phyloP scores from a whole-genome alignment of 2,113 vertebrate genomes.

The Himantopus leucocephalus region DNA sequence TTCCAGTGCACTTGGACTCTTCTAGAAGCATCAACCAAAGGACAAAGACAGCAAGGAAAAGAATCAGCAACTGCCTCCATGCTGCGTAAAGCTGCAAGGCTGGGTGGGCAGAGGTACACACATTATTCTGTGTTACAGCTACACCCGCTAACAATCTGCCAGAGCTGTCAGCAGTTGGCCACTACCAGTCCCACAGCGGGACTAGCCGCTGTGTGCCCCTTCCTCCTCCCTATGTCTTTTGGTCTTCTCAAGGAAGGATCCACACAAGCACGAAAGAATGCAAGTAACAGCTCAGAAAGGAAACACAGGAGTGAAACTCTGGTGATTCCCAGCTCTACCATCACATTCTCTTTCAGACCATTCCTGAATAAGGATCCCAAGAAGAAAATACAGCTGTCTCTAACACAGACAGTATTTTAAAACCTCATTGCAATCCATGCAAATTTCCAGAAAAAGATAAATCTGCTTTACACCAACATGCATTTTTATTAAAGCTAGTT shows the following conservation, averaged over 20 bases:
- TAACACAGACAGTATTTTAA: not conserved
- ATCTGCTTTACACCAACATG: not conserved
- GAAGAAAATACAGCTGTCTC: not conserved
- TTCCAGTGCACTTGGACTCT: not conserved
- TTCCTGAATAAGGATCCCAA: not conserved
- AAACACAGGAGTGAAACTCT: not conserved
- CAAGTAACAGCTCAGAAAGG: not conserved
- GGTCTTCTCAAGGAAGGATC: not conserved
- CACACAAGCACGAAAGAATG: not conserved
- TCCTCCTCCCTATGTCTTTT: not conserved
- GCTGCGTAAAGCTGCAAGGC: not conserved
- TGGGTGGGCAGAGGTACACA: not conserved
- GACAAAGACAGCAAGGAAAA: not conserved
- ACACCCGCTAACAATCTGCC: not conserved
- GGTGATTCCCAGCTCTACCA: not conserved
- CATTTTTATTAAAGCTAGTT: not conserved
- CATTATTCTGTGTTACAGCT: not conserved
- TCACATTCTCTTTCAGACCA: not conserved
- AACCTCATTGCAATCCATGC: not conserved
- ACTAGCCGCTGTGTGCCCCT: rapidly evolving
- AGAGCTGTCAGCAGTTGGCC: not conserved
- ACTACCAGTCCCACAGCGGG: not conserved
- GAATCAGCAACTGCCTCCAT: not conserved
- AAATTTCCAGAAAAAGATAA: not conserved
- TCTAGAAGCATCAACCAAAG: not conserved